These are phyloP conservation scores for Neoscelio sp. DNA, from an alignment of 2,888 invertebrate species.

Conservation along the genomic window DNA sequence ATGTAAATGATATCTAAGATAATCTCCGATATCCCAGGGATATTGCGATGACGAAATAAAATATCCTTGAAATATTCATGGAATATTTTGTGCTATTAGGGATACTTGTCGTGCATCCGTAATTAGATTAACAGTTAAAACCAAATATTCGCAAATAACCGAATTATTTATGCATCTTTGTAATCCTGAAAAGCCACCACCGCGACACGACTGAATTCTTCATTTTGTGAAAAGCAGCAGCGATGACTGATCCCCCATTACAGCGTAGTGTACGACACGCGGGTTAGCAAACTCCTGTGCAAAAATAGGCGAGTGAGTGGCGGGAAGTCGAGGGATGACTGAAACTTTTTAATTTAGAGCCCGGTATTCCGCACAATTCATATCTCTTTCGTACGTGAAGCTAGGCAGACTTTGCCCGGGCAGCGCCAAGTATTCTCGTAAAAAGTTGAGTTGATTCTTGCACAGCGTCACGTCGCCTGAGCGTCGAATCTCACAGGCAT, in stretches of 20 bases:
- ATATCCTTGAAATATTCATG: no score
- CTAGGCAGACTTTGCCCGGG: slow-evolving; percentile 63
- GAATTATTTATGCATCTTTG: no score
- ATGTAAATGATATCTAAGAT: no score
- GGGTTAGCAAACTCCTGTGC: slow-evolving; percentile 21
- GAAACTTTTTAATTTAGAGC: slow-evolving; percentile 69
- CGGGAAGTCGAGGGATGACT: slow-evolving; percentile 51
- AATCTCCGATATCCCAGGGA: no score
- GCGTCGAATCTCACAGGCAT: slow-evolving; percentile 69
- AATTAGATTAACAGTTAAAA: no score
- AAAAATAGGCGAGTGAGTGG: slow-evolving; percentile 18
- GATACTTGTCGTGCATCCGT: no score
- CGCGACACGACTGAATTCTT: no score
- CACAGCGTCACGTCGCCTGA: slow-evolving; percentile 57
- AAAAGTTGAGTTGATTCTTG: slow-evolving; percentile 70
- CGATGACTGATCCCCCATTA: slow-evolving; percentile 29
- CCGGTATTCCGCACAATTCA: slow-evolving; percentile 66
- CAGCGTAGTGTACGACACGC: slow-evolving; percentile 10
- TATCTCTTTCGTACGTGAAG: slow-evolving; percentile 67
- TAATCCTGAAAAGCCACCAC: no score
- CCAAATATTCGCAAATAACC: no score
- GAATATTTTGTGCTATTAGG: no score
- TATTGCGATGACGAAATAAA: no score
- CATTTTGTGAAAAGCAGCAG: slow-evolving; percentile 17
- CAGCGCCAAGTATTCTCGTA: slow-evolving; percentile 73